Percentiles rank a stretch among this genome's conserved stretches.
Evolutionary conservation across 2,797 vertebrate genomes (phyloP).

Genomic region (Petrocephalus schoutedeni): DNA sequence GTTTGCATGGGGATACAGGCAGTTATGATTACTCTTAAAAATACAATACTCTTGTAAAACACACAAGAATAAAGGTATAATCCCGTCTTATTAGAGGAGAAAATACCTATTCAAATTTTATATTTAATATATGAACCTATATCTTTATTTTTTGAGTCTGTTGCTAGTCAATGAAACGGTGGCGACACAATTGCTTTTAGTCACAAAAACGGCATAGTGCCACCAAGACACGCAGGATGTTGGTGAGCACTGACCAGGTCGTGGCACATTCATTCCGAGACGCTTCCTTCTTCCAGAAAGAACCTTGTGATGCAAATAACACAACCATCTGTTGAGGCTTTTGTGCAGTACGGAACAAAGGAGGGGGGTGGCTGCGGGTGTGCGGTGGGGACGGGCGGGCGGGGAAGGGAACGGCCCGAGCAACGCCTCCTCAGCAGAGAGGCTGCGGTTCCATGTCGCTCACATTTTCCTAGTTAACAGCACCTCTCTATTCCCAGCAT

Average conservation of each 20-base stretch:
- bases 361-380: background rate
- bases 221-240: background rate
- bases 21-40: background rate
- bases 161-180: background rate
- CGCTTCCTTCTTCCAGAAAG: background rate
- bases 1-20: background rate
- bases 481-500: background rate
- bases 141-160: background rate
- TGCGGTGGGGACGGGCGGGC: background rate
- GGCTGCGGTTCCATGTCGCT: background rate
- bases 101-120: background rate
- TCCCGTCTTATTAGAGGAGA: background rate
- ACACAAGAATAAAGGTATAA: background rate
- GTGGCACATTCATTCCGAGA: background rate
- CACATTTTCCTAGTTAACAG: background rate
- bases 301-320: constrained; percentile 8
- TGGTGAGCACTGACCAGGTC: background rate
- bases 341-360: constrained; percentile 7
- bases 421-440: background rate
- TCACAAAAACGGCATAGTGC: background rate
- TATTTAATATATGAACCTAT: background rate
- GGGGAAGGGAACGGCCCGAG: background rate
- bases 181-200: background rate
- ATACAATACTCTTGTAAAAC: background rate
- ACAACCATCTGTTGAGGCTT: constrained; percentile 18